Conservation (phyloP, 2,113 vertebrate species). For the Actenoides lindsayi region DNA sequence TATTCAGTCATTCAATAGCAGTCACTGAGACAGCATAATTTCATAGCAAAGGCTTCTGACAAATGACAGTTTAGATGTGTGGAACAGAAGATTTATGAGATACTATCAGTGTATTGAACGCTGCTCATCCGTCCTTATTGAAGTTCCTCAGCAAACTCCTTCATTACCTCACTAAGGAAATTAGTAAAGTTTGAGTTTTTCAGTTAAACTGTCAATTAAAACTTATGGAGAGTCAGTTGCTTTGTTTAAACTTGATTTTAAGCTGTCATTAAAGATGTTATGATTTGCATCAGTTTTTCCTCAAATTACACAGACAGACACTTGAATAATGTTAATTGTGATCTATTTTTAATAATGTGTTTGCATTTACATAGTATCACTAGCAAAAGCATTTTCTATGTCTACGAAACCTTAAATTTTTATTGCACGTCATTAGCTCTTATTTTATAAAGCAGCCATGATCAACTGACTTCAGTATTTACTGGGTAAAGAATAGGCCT, state of each 20-base stretch:
- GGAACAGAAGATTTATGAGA: conserved; percentile 25
- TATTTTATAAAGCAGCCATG: not conserved
- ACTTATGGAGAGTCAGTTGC: conserved; percentile 32
- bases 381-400: not conserved
- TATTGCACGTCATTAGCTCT: not conserved
- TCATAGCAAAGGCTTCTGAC: not conserved
- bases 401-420: not conserved
- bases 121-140: not conserved
- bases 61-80: conserved; percentile 7
- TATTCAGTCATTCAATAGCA: not conserved
- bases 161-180: conserved; percentile 17
- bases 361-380: not conserved
- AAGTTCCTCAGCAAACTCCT: not conserved
- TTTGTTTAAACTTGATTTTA: conserved; percentile 38
- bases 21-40: not conserved
- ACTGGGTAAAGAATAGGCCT: not conserved
- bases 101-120: conserved; percentile 2
- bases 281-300: conserved; percentile 25
- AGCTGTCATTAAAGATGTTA: conserved; percentile 30
- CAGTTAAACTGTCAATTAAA: conserved; percentile 50
- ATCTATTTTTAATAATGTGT: conserved; percentile 8
- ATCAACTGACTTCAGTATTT: not conserved
- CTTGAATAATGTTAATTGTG: conserved; percentile 35
- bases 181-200: not conserved
- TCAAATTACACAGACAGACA: conserved; percentile 40